Evolutionary conservation across 2,888 invertebrate species (phyloP).

Genomic region (Mesoligia furuncula): DNA sequence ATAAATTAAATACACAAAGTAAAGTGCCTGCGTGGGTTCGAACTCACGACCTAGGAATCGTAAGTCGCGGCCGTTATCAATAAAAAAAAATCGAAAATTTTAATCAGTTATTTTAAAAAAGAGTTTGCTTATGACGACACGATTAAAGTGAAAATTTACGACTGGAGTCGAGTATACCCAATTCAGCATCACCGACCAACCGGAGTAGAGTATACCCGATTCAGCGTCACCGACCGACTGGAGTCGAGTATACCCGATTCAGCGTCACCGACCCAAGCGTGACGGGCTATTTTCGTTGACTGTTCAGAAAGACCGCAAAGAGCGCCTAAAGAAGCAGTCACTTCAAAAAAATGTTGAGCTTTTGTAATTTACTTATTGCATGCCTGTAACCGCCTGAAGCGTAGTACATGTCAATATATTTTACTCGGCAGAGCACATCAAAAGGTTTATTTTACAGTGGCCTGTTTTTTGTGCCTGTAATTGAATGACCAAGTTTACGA

Average conservation of each 20-base stretch:
- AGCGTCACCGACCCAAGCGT: too few species aligned
- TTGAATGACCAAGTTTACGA: conserved; percentile 83
- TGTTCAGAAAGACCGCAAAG: neutral
- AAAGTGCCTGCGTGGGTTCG: too few species aligned
- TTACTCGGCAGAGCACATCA: conserved; percentile 75
- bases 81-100: too few species aligned
- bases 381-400: conserved; percentile 53
- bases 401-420: conserved; percentile 77
- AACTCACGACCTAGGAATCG: too few species aligned
- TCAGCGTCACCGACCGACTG: too few species aligned
- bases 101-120: neutral
- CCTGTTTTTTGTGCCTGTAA: conserved; percentile 79
- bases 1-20: too few species aligned
- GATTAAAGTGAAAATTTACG: neutral
- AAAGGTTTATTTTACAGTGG: conserved; percentile 82
- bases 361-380: conserved; percentile 38
- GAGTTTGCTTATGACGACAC: neutral
- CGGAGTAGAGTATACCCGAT: too few species aligned
- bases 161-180: neutral
- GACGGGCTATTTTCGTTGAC: too few species aligned
- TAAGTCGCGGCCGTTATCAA: too few species aligned
- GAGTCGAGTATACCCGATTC: too few species aligned
- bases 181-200: too few species aligned
- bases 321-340: neutral
- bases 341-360: neutral